Evolutionary conservation across 2,888 invertebrate genomes (phyloP).

Genomic region (Petrolisthes manimaculis): DNA sequence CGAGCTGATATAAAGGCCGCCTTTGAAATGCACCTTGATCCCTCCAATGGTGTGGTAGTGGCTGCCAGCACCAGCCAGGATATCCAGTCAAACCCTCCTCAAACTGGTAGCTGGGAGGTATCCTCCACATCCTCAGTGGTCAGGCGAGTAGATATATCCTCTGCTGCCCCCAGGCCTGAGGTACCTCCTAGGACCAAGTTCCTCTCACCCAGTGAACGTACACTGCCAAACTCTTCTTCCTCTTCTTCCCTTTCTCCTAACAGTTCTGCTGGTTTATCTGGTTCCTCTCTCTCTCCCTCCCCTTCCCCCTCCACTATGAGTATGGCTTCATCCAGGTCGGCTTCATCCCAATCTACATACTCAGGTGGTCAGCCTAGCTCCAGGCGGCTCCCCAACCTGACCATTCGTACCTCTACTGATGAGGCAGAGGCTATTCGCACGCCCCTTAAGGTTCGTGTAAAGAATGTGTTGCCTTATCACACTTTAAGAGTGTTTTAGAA

Average conservation of each 20-base stretch:
- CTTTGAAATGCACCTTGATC: constrained; percentile 58
- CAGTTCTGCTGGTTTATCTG: background rate
- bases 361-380: background rate
- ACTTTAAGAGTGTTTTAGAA: no score
- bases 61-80: constrained; percentile 18
- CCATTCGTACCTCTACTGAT: constrained; percentile 41
- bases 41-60: constrained; percentile 20
- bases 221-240: constrained; percentile 35
- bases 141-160: constrained; percentile 5
- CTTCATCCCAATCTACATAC: constrained; percentile 19
- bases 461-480: background rate
- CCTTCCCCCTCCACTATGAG: constrained; percentile 33
- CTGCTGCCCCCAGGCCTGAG: constrained; percentile 53
- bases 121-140: background rate
- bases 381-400: constrained; percentile 43
- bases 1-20: constrained; percentile 60
- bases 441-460: constrained; percentile 53
- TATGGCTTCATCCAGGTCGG: constrained; percentile 11
- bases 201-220: constrained; percentile 63
- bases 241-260: constrained; percentile 16
- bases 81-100: background rate
- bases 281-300: constrained; percentile 20
- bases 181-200: constrained; percentile 65
- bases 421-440: constrained; percentile 49
- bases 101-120: background rate